phyloP scores from a whole-genome alignment of 1,140 invertebrate species.

The Drosophila aff. region DNA sequence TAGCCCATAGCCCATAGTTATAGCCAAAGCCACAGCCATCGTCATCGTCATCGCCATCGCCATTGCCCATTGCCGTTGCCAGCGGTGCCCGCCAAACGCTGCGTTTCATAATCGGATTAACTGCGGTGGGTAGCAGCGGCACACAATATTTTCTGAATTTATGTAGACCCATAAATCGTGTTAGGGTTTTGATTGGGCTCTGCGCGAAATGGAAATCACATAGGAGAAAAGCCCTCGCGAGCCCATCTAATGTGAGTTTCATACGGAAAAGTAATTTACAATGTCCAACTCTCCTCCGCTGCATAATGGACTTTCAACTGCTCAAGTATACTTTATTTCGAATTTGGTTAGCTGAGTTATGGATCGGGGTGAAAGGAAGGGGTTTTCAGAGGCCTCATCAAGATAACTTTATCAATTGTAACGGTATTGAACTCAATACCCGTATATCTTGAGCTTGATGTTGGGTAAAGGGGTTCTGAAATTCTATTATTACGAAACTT shows the following conservation, averaged over 20 bases:
- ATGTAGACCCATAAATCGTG: conserved; percentile 78
- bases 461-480: not conserved
- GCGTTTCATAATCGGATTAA: conserved; percentile 79
- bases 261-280: conserved; percentile 47
- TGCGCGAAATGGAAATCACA: conserved; percentile 57
- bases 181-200: conserved; percentile 59
- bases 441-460: not conserved
- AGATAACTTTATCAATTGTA: conserved; percentile 13
- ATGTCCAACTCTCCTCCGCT: conserved; percentile 1
- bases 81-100: conserved; percentile 27
- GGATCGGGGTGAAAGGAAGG: not conserved
- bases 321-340: conserved; percentile 29
- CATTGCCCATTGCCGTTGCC: not conserved
- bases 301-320: conserved; percentile 28
- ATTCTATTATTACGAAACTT: not conserved
- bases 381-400: not conserved
- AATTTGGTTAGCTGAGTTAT: conserved; percentile 11
- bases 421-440: not conserved
- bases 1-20: conserved; percentile 16
- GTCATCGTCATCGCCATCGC: conserved; percentile 4
- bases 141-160: conserved; percentile 76
- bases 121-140: conserved; percentile 72
- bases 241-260: conserved; percentile 59
- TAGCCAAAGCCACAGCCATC: not conserved
- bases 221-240: conserved; percentile 23